These are phyloP conservation scores for Oreonectes daqikongensis DNA, from an alignment of 2,797 vertebrate species.

Conservation along the genomic window DNA sequence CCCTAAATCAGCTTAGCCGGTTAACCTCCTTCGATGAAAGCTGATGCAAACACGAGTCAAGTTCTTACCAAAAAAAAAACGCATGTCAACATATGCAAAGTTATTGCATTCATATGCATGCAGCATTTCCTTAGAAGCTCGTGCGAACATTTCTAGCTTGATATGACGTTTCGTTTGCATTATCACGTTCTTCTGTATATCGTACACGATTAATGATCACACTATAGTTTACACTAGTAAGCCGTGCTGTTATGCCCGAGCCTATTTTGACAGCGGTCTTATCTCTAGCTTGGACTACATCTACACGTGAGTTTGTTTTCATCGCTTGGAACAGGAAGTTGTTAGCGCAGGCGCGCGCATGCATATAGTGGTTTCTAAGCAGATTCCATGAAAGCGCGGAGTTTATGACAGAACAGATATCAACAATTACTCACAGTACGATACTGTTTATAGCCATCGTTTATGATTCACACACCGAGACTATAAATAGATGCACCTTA, in stretches of 20 bases:
- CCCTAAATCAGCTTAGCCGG: constrained; percentile 43
- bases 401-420: constrained; percentile 1
- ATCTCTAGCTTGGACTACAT: constrained; percentile 56
- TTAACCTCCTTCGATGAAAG: constrained; percentile 41
- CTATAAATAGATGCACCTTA: constrained; percentile 2
- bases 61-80: constrained; percentile 24
- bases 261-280: constrained; percentile 7
- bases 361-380: background rate
- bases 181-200: background rate
- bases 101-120: background rate
- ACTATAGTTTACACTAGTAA: background rate
- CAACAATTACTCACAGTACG: constrained; percentile 7
- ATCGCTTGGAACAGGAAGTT: constrained; percentile 71
- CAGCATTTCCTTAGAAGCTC: no score
- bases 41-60: constrained; percentile 15
- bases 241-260: background rate
- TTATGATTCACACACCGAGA: constrained; percentile 21
- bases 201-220: background rate
- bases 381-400: background rate
- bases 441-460: background rate
- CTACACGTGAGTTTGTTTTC: constrained; percentile 82
- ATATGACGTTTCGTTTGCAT: no score
- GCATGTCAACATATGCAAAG: constrained; percentile 2
- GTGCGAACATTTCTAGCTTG: no score
- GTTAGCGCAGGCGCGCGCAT: background rate